A percentile compares a stretch with the other conserved stretches of the same genome.
Evolutionary conservation across 2,113 vertebrate species (phyloP).

Genomic region (Callocephalon fimbriatum): DNA sequence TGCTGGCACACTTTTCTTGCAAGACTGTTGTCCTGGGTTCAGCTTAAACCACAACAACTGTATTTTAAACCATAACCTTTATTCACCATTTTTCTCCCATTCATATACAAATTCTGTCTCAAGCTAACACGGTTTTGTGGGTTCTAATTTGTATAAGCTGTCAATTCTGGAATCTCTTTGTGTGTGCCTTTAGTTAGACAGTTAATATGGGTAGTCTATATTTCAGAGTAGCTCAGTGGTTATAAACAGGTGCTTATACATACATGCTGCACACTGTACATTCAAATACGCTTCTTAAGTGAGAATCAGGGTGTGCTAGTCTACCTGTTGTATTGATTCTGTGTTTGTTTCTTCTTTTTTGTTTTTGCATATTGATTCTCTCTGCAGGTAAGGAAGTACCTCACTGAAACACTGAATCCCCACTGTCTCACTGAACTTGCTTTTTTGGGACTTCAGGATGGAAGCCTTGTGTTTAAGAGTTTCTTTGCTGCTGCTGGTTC

Average conservation of each 20-base stretch:
- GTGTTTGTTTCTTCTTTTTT: background rate
- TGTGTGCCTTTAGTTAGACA: background rate
- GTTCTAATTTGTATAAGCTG: background rate
- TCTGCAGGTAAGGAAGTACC: slow-evolving; percentile 32
- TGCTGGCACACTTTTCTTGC: background rate
- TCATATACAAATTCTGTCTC: background rate
- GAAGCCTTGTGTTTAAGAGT: slow-evolving; percentile 62
- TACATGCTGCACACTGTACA: background rate
- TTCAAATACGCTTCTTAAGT: background rate
- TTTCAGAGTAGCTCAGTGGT: background rate
- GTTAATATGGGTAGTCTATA: background rate
- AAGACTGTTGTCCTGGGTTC: background rate
- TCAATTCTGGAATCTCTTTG: background rate
- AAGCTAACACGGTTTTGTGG: background rate
- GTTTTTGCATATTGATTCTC: background rate
- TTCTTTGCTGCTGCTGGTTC: slow-evolving; percentile 66
- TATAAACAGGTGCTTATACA: background rate
- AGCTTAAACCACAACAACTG: background rate
- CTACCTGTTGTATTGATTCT: background rate
- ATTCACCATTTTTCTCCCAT: background rate
- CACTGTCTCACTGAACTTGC: background rate
- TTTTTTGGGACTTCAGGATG: slow-evolving; percentile 60
- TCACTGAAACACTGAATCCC: background rate
- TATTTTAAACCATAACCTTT: background rate
- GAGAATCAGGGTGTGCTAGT: background rate